Evolutionary conservation across 2,113 vertebrate genomes (phyloP), one percentile per base, ranked within the genome.

Genomic region (Copsychus sechellarum): DNA sequence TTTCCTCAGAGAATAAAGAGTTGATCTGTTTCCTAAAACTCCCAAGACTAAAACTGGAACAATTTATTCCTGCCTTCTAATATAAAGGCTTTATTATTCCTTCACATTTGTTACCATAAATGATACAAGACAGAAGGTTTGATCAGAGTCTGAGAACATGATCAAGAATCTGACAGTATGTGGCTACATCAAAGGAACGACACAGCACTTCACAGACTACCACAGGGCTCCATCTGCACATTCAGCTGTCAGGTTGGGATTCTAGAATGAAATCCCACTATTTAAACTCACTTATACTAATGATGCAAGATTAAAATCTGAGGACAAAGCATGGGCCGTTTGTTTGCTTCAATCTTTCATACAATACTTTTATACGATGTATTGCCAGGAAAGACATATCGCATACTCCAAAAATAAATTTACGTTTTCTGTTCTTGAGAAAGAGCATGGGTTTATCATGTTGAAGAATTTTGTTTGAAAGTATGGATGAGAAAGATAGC

Each of bases 191-290:
- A 92, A 77, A 95, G 67, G 56, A 80, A 53, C 5, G 17, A 81
- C 66, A 87, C 36, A 79, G 89, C 50, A 61, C 33, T 71, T 42
- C 74, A 87, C 1, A 6, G 90, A 80, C 53, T 93, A 91, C 79
- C 90, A 95, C 91, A 86, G 87, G 38, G 84, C 74, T 90, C 89
- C 93, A 94, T 95, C 73, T 94, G 91, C 58, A 82, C 66, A 61
- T 25, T 95, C 93, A 92, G 78, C 79, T 96, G 92, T 80, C 87
- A 78, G 47, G 54, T 4, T 13, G 12, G 47, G 34, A 85, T 90
- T 91, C 88, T 60, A 83, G 67, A 88, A 76, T 0, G 2, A 94
- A 90, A 90, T 54, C 5, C 7, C 51, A 57, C 28, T 47, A 60
- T 69, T 85, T 76, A 82, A 79, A 78, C 13, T 62, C 11, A 0